Conservation (phyloP, 2,113 vertebrate species). For the Tetraodon nigroviridis region DNA sequence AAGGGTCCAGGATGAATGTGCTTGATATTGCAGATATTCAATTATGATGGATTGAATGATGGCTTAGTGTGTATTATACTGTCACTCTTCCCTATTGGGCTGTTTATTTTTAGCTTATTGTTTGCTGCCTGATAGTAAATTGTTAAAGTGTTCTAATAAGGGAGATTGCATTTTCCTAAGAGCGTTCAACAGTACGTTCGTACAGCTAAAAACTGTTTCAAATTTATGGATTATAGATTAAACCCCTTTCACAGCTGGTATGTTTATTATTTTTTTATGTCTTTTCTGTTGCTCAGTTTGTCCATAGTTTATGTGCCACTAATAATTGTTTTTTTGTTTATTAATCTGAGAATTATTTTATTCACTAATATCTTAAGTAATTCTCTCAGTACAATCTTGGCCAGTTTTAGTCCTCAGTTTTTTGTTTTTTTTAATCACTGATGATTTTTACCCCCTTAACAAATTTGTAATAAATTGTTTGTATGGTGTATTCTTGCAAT, state of each 20-base stretch:
- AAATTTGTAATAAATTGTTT: too few species aligned
- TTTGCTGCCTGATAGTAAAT: conserved; percentile 38
- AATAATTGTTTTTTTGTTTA: too few species aligned
- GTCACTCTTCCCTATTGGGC: conserved; percentile 29
- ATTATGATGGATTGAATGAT: conserved; percentile 59
- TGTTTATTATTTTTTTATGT: neutral
- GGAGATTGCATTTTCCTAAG: conserved; percentile 16
- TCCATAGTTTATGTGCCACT: too few species aligned
- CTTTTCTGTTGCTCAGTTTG: too few species aligned
- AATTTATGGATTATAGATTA: conserved; percentile 35
- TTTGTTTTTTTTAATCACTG: too few species aligned
- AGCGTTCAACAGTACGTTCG: conserved; percentile 23
- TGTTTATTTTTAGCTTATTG: conserved; percentile 60
- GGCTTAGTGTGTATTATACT: conserved; percentile 42
- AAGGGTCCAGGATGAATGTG: conserved; percentile 43
- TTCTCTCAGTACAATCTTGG: too few species aligned
- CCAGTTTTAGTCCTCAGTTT: too few species aligned
- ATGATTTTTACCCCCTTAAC: too few species aligned
- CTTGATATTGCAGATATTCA: conserved; percentile 59
- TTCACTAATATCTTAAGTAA: neutral
- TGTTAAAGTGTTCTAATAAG: conserved; percentile 39
- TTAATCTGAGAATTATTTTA: neutral
- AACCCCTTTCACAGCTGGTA: conserved; percentile 14
- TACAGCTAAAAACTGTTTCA: conserved; percentile 22
- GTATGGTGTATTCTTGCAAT: too few species aligned